A percentile compares a stretch with the other conserved stretches of the same genome.
Conservation (phyloP, 2,888 invertebrate genomes). For the Leucophenga montana region DNA sequence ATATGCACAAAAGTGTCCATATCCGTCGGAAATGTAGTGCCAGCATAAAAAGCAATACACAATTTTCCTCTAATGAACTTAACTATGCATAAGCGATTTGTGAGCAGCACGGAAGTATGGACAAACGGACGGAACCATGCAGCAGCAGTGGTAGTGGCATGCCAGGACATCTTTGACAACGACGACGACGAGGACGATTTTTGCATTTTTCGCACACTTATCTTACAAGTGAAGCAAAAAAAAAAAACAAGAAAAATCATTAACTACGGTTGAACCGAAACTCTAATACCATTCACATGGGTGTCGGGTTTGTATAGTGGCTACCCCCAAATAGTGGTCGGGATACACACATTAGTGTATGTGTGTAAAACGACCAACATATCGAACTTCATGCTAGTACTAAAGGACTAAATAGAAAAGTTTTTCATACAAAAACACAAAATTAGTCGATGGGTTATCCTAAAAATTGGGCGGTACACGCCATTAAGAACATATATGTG, state of each 20-base stretch:
- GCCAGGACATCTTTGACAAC: constrained; percentile 6
- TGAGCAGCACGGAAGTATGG: constrained; percentile 1
- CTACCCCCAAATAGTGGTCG: no score
- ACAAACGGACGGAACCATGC: background rate
- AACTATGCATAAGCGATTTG: constrained; percentile 29
- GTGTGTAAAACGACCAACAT: no score
- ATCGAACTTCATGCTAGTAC: no score
- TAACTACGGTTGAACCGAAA: no score
- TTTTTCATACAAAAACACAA: no score
- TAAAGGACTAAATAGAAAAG: no score
- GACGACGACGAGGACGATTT: constrained; percentile 7
- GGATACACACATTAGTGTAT: no score
- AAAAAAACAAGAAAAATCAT: background rate
- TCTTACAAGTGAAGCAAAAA: background rate
- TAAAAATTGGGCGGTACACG: no score
- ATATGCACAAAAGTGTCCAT: constrained; percentile 23
- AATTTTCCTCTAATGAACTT: constrained; percentile 28
- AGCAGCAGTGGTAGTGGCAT: background rate
- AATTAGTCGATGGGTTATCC: no score
- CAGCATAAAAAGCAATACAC: constrained; percentile 17
- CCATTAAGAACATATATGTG: no score
- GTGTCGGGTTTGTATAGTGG: no score
- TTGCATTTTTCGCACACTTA: constrained; percentile 18
- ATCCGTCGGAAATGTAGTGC: constrained; percentile 2
- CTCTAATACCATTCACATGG: no score